Evolutionary conservation across 2,888 invertebrate genomes (phyloP), one percentile per base, ranked within the genome.

Genomic region (Drosophila hamatofila): DNA sequence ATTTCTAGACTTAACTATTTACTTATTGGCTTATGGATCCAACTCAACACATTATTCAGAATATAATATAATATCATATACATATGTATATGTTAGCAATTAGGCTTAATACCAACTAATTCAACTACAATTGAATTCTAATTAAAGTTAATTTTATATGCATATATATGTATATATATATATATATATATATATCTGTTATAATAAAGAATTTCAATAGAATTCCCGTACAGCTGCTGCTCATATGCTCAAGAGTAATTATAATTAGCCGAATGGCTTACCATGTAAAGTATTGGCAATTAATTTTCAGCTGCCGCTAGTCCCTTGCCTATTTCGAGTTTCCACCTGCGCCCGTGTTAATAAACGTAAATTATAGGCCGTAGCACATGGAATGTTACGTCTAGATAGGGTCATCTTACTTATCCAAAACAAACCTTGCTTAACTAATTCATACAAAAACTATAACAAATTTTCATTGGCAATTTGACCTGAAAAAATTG

Each of bases 291-390:
- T 56, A 35, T 46, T 58, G 16, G 51, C 37, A 33, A 37, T 54
- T 65, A 57, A 65, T 58, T 27, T 46, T 27, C 49, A 61, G 69
- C 12, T 61, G 63, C 37, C 30, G 57, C 54, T 67, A 42, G 67
- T 54, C 68, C 49, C 78, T 57, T 63, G n/a, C 57, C 54, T 9
- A 73, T 69, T 49, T 56, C 49, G 11, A 69, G 69, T 58, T 75
- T 62, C 57, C 25, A 39, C 7, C 16, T 59, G 30, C 16, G 48
- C n/a, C 37, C 30, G 30, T 30, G 30, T 12, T 51, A 62, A 54
- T 62, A 49, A 25, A 25, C 1, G 46, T 51, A 74, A 79, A 79
- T 79, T 65, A 70, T 56, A 65, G 57, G 1, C 41, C 8, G 57
- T 16, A 16, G 35, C 18, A 23, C 18, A 42, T 42, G 49, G 37